Conservation (phyloP, 53 echinoderm and acorn worm species). For the Echinarachnius parma region DNA sequence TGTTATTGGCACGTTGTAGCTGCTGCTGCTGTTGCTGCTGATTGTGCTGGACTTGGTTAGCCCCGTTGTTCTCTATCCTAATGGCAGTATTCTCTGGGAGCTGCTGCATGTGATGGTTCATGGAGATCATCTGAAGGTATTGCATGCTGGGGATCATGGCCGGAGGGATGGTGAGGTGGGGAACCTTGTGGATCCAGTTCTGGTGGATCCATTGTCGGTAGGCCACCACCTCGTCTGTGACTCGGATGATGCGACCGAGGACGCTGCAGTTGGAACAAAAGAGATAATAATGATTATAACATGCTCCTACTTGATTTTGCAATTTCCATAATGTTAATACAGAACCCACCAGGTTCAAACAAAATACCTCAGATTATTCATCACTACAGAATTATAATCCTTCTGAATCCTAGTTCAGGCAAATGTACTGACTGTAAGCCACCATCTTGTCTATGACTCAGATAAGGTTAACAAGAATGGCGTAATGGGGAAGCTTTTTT, state of each 20-base stretch:
- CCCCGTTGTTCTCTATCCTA: constrained; percentile 57
- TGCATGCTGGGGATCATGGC: constrained; percentile 24
- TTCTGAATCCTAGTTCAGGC: no score
- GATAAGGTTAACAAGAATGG: no score
- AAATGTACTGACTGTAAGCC: no score
- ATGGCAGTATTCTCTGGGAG: constrained; percentile 65
- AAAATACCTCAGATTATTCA: not conserved
- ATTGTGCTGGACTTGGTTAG: not conserved
- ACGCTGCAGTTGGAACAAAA: constrained; percentile 51
- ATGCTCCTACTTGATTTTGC: not conserved
- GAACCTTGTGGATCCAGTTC: constrained; percentile 79
- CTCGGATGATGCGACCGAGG: constrained; percentile 90
- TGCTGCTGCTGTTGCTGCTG: constrained; percentile 28
- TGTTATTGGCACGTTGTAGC: constrained; percentile 15
- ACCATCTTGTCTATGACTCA: no score
- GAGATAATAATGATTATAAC: no score
- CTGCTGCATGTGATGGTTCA: constrained; percentile 37
- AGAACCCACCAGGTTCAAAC: no score
- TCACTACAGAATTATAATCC: no score
- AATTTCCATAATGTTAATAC: no score
- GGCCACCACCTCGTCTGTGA: constrained; percentile 91
- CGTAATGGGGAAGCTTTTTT: no score
- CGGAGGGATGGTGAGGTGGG: constrained; percentile 31
- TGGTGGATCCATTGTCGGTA: constrained; percentile 85
- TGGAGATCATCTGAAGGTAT: constrained; percentile 29